A percentile compares a stretch with the other conserved stretches of the same genome.
phyloP scores from a whole-genome alignment of 2,113 vertebrate genomes.

The Neodon shergylaensis region DNA sequence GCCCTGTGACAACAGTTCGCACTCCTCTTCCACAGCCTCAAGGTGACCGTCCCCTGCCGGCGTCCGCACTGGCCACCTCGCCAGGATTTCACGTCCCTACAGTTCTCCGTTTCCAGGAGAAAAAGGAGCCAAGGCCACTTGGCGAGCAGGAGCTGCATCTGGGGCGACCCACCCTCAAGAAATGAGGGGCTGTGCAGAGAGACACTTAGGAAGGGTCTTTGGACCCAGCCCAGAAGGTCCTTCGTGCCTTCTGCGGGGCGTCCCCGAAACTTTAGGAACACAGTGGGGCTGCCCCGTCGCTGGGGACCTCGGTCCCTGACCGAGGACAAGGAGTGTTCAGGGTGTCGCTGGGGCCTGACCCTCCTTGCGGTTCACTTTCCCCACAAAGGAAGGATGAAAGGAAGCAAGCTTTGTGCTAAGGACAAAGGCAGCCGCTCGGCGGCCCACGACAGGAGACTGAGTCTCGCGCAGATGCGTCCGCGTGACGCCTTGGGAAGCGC shows the following conservation, averaged over 20 bases:
- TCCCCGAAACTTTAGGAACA: not conserved
- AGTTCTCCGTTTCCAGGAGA: not conserved
- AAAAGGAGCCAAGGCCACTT: not conserved
- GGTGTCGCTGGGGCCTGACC: not conserved
- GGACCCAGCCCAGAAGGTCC: not conserved
- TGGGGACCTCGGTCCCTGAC: no score
- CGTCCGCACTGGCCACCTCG: not conserved
- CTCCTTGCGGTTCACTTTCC: not conserved
- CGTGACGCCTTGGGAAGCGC: no score
- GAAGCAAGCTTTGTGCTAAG: not conserved
- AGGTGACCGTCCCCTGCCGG: not conserved
- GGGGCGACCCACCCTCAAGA: not conserved
- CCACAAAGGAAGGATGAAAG: not conserved
- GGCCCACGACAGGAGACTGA: not conserved
- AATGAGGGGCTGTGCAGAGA: not conserved
- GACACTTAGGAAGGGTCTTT: not conserved
- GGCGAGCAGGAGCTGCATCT: not conserved
- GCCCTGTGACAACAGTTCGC: no score
- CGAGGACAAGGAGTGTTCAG: not conserved
- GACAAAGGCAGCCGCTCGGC: not conserved
- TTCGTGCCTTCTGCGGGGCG: not conserved
- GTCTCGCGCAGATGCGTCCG: not conserved
- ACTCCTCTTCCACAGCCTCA: not conserved
- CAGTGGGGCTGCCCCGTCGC: not conserved
- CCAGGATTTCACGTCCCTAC: not conserved